Conservation (phyloP, 2,113 vertebrate species). For the Tragelaphus scriptus region DNA sequence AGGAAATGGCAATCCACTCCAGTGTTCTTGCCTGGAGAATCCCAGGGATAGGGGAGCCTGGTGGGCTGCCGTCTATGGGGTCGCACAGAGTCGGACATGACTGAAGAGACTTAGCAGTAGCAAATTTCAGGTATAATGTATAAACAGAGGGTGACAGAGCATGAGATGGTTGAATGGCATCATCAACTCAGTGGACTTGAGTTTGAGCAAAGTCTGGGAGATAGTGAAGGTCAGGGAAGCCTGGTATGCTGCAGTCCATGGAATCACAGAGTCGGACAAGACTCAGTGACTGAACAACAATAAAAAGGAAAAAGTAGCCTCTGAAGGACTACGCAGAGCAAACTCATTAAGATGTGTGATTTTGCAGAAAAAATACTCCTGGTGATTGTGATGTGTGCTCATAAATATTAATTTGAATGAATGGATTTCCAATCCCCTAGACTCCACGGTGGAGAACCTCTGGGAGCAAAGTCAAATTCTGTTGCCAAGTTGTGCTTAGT, state of each 20-base stretch:
- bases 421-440: not conserved
- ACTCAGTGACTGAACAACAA: not conserved
- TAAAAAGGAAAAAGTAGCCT: not conserved
- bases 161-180: not conserved
- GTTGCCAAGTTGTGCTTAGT: not conserved
- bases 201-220: not conserved
- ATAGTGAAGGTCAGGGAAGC: not conserved
- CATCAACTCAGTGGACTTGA: not conserved
- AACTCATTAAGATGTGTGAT: not conserved
- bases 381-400: not conserved
- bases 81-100: too few relatives aligned
- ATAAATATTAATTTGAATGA: conserved; percentile 41
- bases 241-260: not conserved
- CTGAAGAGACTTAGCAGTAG: too few relatives aligned
- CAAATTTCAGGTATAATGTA: not conserved
- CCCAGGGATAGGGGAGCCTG: too few relatives aligned
- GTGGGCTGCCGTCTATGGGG: too few relatives aligned
- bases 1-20: too few relatives aligned
- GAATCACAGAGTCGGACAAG: not conserved
- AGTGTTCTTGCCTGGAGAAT: too few relatives aligned
- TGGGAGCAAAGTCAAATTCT: not conserved
- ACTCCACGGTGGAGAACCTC: not conserved
- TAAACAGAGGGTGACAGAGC: not conserved
- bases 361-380: not conserved
- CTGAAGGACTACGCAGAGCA: not conserved